Evolutionary conservation across 2,888 invertebrate genomes (phyloP).

Genomic region (Drepana falcataria): DNA sequence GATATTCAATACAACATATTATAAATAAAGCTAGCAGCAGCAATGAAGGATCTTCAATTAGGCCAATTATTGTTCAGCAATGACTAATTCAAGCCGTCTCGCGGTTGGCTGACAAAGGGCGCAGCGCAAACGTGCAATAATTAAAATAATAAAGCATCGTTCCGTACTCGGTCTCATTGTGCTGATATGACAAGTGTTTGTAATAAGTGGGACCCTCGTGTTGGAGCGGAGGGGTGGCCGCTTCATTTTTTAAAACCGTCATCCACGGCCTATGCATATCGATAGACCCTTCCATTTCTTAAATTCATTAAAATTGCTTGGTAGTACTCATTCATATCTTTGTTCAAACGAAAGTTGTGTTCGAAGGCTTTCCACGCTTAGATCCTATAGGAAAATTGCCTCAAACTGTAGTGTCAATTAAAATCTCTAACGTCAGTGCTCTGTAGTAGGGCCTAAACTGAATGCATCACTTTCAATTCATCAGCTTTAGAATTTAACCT

Average conservation of each 20-base stretch:
- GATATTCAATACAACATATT: background rate
- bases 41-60: conserved; percentile 55
- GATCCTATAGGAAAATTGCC: no score
- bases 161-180: conserved; percentile 51
- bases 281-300: background rate
- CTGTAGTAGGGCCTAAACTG: no score
- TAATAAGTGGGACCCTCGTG: conserved; percentile 63
- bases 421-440: no score
- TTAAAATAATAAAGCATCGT: conserved; percentile 77
- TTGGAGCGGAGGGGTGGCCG: conserved; percentile 27
- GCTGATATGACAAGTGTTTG: conserved; percentile 75
- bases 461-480: no score
- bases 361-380: no score
- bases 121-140: conserved; percentile 67
- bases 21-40: conserved; percentile 6
- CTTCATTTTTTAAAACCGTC: conserved; percentile 5
- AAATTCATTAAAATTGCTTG: no score
- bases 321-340: background rate
- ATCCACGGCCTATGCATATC: conserved; percentile 1
- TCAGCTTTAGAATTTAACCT: no score
- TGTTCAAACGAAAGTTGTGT: no score
- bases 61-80: conserved; percentile 44
- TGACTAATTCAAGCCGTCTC: conserved; percentile 50
- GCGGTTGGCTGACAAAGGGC: conserved; percentile 62
- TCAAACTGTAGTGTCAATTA: no score